phyloP scores from a whole-genome alignment of 2,113 vertebrate species.

The Syrmaticus mikado region DNA sequence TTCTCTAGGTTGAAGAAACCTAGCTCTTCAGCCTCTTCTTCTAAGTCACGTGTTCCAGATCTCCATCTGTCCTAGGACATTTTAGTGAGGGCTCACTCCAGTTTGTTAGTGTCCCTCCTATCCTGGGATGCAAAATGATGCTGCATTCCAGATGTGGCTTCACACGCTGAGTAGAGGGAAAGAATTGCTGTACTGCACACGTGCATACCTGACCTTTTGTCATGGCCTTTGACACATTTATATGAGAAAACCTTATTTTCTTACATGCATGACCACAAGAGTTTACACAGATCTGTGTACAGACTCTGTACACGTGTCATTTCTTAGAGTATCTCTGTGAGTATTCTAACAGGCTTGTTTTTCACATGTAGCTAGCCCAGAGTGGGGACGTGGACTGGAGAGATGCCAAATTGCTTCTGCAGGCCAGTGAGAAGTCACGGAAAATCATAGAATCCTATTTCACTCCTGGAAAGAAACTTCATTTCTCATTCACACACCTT shows the following conservation, averaged over 20 bases:
- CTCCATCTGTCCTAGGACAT: neutral
- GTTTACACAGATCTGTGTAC: neutral
- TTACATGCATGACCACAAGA: neutral
- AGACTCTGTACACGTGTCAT: neutral
- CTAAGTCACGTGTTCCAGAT: neutral
- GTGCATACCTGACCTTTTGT: neutral
- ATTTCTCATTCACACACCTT: slow-evolving; percentile 92
- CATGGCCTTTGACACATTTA: neutral
- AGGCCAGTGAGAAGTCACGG: slow-evolving; percentile 87
- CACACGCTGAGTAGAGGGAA: neutral
- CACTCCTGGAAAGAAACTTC: slow-evolving; percentile 85
- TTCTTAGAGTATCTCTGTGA: neutral
- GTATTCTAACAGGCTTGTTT: slow-evolving; percentile 22
- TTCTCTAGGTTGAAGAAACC: neutral
- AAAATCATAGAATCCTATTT: slow-evolving; percentile 91
- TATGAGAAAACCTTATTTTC: neutral
- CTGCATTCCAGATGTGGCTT: neutral
- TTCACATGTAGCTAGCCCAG: slow-evolving; percentile 81
- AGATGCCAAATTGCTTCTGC: slow-evolving; percentile 84
- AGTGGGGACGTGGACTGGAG: slow-evolving; percentile 85
- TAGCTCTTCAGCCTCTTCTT: neutral
- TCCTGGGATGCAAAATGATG: neutral
- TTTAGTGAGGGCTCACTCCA: neutral
- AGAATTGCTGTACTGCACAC: neutral
- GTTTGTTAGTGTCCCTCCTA: neutral